Conservation (phyloP, 1,140 invertebrate genomes). For the Ectropis grisescens region DNA sequence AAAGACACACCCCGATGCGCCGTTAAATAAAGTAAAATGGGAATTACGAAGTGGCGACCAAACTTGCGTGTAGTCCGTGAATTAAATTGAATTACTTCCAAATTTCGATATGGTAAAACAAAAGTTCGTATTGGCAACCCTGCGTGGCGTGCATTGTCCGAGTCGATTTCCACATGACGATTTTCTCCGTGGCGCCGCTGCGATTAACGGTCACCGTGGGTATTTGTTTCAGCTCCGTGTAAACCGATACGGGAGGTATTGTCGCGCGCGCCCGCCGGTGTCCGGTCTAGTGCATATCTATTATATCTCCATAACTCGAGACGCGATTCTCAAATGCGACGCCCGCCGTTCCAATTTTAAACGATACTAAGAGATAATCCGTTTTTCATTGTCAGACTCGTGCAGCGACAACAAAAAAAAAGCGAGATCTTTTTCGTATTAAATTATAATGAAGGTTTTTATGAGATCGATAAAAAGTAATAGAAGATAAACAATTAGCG, state of each 20-base stretch:
- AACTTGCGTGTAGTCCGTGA: too few species aligned
- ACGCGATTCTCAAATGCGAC: slow-evolving; percentile 35
- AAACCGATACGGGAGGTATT: slow-evolving; percentile 54
- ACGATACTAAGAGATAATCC: slow-evolving; percentile 42
- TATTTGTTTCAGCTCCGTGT: slow-evolving; percentile 58
- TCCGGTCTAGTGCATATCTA: slow-evolving; percentile 61
- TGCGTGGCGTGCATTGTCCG: too few species aligned
- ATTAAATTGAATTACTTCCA: too few species aligned
- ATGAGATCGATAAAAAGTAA: too few species aligned
- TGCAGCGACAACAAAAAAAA: slow-evolving; percentile 22
- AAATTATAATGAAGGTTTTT: too few species aligned
- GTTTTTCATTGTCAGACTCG: slow-evolving; percentile 32
- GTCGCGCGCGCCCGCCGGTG: slow-evolving; percentile 32
- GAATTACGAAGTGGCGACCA: too few species aligned
- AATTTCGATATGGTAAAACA: too few species aligned
- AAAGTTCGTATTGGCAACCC: too few species aligned
- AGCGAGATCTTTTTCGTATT: slow-evolving; percentile 15
- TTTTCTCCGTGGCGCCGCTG: slow-evolving; percentile 50
- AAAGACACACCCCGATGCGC: slow-evolving; percentile 6
- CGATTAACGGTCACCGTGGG: slow-evolving; percentile 49
- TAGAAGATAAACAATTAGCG: slow-evolving; percentile 6
- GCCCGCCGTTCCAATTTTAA: slow-evolving; percentile 47
- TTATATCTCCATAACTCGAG: slow-evolving; percentile 48
- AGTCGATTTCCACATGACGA: slow-evolving; percentile 44
- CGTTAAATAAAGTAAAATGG: neutral